Evolutionary conservation across 2,113 vertebrate genomes (phyloP).

Genomic region (Laticauda colubrina): DNA sequence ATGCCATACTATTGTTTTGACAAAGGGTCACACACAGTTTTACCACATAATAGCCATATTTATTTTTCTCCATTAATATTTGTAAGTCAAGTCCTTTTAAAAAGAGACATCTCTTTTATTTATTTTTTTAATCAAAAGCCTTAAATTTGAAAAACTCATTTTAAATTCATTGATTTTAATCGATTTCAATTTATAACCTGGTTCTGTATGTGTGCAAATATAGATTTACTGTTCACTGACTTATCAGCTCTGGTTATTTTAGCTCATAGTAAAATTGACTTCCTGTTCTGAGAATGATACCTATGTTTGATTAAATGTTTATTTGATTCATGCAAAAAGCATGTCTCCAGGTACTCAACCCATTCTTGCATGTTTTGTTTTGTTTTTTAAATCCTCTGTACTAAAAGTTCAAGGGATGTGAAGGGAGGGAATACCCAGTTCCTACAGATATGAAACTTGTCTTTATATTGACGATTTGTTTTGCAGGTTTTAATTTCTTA

Average conservation of each 20-base stretch:
- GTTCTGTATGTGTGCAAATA: too few species aligned
- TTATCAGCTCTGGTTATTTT: background rate
- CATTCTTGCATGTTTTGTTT: background rate
- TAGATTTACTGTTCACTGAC: background rate
- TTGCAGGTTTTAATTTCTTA: background rate
- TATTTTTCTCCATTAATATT: background rate
- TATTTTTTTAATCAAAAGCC: background rate
- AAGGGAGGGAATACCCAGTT: background rate
- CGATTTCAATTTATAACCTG: background rate
- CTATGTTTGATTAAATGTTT: background rate
- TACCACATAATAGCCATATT: background rate
- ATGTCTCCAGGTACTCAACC: conserved; percentile 2
- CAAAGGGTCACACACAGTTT: background rate
- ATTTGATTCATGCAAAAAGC: conserved; percentile 7
- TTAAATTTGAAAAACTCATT: background rate
- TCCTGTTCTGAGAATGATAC: background rate
- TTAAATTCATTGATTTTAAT: background rate
- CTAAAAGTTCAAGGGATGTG: background rate
- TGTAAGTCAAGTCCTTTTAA: background rate
- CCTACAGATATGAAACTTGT: background rate
- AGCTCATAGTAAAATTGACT: background rate
- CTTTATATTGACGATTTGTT: background rate
- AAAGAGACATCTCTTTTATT: background rate
- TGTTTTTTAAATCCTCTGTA: background rate
- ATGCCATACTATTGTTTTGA: background rate